Conservation (phyloP, 2,888 invertebrate species). For the Torymus tubicola region DNA sequence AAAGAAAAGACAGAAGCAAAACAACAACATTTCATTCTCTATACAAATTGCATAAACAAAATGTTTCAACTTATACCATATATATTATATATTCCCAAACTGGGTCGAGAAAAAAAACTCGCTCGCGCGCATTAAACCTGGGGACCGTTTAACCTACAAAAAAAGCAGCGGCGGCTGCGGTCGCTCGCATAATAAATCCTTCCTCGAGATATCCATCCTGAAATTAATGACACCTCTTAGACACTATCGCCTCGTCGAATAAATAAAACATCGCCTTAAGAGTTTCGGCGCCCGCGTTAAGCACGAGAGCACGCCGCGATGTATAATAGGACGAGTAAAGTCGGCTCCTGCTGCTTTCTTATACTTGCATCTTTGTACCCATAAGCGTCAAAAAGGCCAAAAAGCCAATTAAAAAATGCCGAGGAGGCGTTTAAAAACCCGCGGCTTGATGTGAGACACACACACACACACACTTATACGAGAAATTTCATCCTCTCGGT, state of each 20-base stretch:
- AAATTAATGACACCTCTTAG: slow-evolving; percentile 46
- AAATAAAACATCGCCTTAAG: slow-evolving; percentile 40
- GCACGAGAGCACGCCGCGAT: too few relatives aligned
- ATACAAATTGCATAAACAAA: too few relatives aligned
- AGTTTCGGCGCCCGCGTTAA: slow-evolving; percentile 10
- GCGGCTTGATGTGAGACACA: neutral
- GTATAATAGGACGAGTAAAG: slow-evolving; percentile 17
- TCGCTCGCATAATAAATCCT: neutral
- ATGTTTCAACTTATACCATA: too few relatives aligned
- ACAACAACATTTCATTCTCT: too few relatives aligned
- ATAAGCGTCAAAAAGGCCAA: neutral
- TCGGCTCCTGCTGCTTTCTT: neutral
- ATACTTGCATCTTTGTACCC: neutral
- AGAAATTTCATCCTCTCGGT: slow-evolving; percentile 15
- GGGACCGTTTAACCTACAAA: too few relatives aligned
- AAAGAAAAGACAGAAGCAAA: too few relatives aligned
- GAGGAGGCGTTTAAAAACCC: neutral
- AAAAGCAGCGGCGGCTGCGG: too few relatives aligned
- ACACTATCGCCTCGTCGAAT: slow-evolving; percentile 7
- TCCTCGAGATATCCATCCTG: neutral
- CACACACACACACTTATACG: neutral
- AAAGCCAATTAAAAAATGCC: slow-evolving; percentile 25
- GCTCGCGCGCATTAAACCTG: too few relatives aligned
- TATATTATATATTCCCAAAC: too few relatives aligned
- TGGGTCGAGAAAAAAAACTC: too few relatives aligned